These are phyloP conservation scores for Microtus pennsylvanicus DNA, from an alignment of 2,113 vertebrate species.

Conservation along the genomic window DNA sequence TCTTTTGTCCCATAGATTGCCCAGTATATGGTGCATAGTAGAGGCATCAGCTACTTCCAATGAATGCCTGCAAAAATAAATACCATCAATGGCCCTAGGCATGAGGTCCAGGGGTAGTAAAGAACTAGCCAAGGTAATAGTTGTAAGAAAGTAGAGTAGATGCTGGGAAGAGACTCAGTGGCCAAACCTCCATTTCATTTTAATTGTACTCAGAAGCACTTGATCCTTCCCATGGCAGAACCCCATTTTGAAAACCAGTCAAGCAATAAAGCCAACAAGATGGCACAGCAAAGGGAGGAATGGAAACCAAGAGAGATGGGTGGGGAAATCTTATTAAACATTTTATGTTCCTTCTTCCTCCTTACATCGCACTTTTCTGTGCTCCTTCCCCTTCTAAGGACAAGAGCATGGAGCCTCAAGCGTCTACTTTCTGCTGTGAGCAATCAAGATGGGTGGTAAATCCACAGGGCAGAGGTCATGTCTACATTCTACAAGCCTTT, in stretches of 20 bases:
- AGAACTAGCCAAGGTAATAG: not conserved
- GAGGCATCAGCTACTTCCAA: not conserved
- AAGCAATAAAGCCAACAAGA: constrained; percentile 1
- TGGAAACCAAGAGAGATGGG: not conserved
- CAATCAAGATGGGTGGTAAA: constrained; percentile 53
- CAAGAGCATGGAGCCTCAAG: not conserved
- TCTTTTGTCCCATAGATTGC: not conserved
- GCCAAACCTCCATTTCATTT: not conserved
- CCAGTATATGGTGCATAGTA: not conserved
- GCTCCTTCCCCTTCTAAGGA: not conserved
- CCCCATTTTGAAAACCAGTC: not conserved
- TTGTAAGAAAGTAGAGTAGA: not conserved
- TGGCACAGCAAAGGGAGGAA: not conserved
- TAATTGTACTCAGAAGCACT: not conserved
- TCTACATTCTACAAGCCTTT: constrained; percentile 56
- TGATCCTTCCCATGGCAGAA: not conserved
- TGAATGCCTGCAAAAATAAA: not conserved
- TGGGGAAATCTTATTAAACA: too few species aligned
- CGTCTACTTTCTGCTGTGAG: not conserved
- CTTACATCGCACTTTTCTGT: not conserved
- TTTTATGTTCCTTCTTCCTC: not conserved
- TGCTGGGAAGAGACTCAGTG: not conserved
- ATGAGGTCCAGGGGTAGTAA: not conserved
- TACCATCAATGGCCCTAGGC: not conserved
- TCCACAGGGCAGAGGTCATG: constrained; percentile 33